Conservation (phyloP, 2,797 vertebrate genomes). For the Alca torda region DNA sequence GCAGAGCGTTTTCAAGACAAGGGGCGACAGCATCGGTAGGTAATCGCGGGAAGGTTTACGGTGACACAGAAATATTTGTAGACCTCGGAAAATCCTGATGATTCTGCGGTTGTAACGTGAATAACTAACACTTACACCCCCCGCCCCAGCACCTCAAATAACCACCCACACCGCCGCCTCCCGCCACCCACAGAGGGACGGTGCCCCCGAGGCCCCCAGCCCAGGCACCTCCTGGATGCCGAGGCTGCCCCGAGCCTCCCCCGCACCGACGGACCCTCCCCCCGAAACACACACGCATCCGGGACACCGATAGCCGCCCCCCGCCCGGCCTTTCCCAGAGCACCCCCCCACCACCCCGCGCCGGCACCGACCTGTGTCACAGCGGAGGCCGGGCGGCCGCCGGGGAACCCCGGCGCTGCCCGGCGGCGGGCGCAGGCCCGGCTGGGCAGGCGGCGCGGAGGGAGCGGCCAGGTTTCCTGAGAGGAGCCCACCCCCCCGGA, state of each 20-base stretch:
- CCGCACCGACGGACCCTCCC: neutral
- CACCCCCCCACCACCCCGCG: neutral
- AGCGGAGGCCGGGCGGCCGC: neutral
- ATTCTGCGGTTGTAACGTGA: neutral
- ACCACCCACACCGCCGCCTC: fast-evolving
- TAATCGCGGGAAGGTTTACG: neutral
- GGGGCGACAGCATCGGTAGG: neutral
- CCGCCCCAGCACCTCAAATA: neutral
- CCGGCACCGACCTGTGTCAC: neutral
- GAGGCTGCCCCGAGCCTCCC: neutral
- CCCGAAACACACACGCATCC: neutral
- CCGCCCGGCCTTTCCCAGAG: neutral
- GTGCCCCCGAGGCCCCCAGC: neutral
- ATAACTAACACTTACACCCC: too few relatives aligned
- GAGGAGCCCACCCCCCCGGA: neutral
- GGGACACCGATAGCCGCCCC: neutral
- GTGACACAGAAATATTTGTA: fast-evolving
- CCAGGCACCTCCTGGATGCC: neutral
- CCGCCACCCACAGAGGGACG: neutral
- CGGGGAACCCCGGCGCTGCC: neutral
- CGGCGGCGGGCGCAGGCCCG: neutral
- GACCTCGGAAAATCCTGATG: neutral
- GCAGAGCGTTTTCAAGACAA: neutral
- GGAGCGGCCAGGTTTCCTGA: constrained; percentile 36
- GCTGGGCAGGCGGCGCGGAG: neutral